Conservation (phyloP, 2,113 vertebrate genomes). For the Junco hyemalis region DNA sequence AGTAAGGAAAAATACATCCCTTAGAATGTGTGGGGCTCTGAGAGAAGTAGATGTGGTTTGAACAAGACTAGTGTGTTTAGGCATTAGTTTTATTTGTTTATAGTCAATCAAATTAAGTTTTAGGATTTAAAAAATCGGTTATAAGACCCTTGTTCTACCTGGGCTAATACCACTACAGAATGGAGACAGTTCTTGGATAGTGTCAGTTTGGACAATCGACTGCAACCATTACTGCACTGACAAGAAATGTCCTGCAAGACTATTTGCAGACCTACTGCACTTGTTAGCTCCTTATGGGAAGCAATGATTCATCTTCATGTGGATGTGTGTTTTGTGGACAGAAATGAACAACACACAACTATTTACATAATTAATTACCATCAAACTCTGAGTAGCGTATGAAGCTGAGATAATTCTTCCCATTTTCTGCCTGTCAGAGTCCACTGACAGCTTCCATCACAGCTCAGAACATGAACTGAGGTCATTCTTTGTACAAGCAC, state of each 20-base stretch:
- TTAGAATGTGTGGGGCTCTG: not conserved
- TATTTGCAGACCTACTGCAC: not conserved
- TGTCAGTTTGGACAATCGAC: not conserved
- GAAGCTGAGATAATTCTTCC: conserved; percentile 23
- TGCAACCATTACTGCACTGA: not conserved
- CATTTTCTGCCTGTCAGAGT: conserved; percentile 43
- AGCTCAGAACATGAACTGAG: not conserved
- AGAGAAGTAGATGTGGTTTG: not conserved
- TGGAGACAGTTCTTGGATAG: not conserved
- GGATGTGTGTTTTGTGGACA: not conserved
- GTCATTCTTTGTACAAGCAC: conserved; percentile 6
- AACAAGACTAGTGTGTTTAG: not conserved
- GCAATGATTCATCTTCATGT: not conserved
- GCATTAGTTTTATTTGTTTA: not conserved
- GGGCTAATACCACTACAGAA: not conserved
- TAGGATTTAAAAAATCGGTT: not conserved
- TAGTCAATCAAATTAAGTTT: not conserved
- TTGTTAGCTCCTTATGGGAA: not conserved
- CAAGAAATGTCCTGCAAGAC: not conserved
- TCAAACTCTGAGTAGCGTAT: not conserved
- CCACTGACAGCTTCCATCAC: not conserved
- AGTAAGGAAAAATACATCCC: not conserved
- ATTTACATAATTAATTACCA: conserved; percentile 47
- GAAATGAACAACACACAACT: not conserved
- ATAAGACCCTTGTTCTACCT: not conserved